A percentile compares a stretch with the other conserved stretches of the same genome.
These are phyloP conservation scores for Hydrolagus affinis DNA, from an alignment of 2,113 vertebrate genomes.

Conservation along the genomic window DNA sequence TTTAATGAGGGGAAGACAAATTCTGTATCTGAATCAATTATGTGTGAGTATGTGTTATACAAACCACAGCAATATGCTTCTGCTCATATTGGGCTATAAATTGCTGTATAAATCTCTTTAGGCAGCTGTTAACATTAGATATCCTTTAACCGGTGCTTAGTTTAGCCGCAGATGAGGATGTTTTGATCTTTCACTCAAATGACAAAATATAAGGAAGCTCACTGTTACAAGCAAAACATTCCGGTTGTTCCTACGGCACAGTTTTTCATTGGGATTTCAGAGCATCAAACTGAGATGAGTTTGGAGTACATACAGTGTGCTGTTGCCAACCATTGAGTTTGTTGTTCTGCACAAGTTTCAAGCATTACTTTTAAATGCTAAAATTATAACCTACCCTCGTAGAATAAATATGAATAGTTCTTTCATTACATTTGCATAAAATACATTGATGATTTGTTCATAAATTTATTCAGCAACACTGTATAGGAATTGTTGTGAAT, in stretches of 20 bases:
- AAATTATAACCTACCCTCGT: neutral
- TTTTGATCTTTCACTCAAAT: too few species aligned
- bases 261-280: neutral
- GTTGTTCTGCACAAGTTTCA: neutral
- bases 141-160: neutral
- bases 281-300: neutral
- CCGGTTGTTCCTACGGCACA: neutral
- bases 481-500: neutral
- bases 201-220: neutral
- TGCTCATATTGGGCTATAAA: neutral
- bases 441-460: too few species aligned
- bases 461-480: too few species aligned
- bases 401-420: neutral
- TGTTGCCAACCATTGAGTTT: neutral
- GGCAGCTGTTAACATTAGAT: neutral
- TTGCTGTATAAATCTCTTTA: neutral
- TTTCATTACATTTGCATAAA: neutral
- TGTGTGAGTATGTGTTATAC: neutral
- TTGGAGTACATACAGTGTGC: neutral
- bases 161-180: too few species aligned
- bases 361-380: neutral
- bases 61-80: too few species aligned
- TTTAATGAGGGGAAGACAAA: neutral
- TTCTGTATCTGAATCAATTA: neutral
- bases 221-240: neutral